These are phyloP conservation scores for Lithophane semibrunnea DNA, from an alignment of 2,888 invertebrate species.

Conservation along the genomic window DNA sequence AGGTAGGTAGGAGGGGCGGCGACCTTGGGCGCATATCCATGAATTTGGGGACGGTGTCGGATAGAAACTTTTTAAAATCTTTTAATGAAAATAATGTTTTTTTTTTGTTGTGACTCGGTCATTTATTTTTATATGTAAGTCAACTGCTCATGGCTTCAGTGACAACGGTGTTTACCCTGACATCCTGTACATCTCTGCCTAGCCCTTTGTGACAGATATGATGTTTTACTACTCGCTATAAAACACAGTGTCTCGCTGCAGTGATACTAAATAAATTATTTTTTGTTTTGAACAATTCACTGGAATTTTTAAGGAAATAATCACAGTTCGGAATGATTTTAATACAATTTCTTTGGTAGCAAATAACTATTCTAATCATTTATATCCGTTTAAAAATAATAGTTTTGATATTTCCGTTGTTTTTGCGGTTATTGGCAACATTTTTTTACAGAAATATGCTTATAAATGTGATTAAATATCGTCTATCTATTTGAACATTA, in stretches of 20 bases:
- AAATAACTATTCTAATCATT: constrained; percentile 8
- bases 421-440: background rate
- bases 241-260: background rate
- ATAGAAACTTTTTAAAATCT: no score
- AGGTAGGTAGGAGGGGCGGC: no score
- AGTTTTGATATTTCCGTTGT: background rate
- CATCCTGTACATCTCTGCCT: no score
- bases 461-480: constrained; percentile 3
- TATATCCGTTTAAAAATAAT: constrained; percentile 12
- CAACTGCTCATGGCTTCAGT: no score
- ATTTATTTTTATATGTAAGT: no score
- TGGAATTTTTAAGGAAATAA: constrained; percentile 7
- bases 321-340: constrained; percentile 36
- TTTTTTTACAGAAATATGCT: background rate
- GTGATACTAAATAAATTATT: background rate
- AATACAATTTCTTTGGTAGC: constrained; percentile 51
- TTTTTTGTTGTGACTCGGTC: no score
- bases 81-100: no score
- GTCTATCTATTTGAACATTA: background rate
- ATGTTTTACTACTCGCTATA: background rate
- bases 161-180: no score
- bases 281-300: background rate
- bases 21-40: no score
- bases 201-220: no score
- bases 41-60: no score